phyloP scores from a whole-genome alignment of 2,888 invertebrate species.

The Meghimatium bilineatum region DNA sequence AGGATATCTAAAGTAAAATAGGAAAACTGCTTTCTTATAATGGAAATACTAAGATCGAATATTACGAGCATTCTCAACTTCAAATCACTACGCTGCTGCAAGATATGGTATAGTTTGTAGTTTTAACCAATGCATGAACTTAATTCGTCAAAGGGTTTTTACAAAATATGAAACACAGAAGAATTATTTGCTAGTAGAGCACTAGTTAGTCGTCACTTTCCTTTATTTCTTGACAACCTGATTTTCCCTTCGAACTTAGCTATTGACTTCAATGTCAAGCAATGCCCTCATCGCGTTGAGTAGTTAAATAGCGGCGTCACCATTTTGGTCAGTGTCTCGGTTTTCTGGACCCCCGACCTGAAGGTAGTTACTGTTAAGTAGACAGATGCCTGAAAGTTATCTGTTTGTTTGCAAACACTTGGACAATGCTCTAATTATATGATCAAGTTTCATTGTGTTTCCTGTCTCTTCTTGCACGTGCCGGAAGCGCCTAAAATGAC shows the following conservation, averaged over 20 bases:
- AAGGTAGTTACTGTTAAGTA: not conserved
- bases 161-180: too few species aligned
- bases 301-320: not conserved
- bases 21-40: too few species aligned
- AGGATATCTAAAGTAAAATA: too few species aligned
- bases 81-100: too few species aligned
- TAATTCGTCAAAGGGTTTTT: too few species aligned
- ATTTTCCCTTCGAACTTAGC: not conserved
- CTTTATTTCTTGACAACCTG: not conserved
- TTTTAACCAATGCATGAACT: too few species aligned
- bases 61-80: too few species aligned
- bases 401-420: conserved; percentile 14
- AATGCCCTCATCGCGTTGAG: not conserved
- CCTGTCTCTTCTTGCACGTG: not conserved
- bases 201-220: not conserved
- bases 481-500: not conserved
- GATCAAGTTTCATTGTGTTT: not conserved
- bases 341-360: not conserved
- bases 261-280: not conserved
- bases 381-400: not conserved
- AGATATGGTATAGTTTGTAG: too few species aligned
- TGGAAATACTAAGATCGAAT: too few species aligned
- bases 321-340: not conserved
- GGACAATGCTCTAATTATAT: conserved; percentile 1
- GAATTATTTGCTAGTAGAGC: not conserved